These are phyloP conservation scores for Callionymus lyra DNA, from an alignment of 2,113 vertebrate genomes.

Conservation along the genomic window DNA sequence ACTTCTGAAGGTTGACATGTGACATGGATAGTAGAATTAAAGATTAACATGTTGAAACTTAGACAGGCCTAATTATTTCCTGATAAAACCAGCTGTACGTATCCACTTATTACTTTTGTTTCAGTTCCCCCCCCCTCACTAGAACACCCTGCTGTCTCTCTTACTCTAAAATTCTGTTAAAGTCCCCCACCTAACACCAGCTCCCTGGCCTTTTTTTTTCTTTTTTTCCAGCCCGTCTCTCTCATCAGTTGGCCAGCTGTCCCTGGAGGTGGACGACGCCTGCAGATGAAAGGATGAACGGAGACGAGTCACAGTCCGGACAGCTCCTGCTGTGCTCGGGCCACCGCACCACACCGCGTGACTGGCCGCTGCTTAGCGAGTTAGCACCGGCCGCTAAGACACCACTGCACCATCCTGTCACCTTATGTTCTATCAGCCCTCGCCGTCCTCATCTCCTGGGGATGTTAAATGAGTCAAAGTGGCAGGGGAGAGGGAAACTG, in stretches of 20 bases:
- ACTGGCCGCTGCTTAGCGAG: conserved; percentile 19
- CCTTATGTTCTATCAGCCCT: conserved; percentile 44
- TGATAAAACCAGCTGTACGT: too few relatives aligned
- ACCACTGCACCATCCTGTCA: conserved; percentile 33
- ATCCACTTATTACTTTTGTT: too few relatives aligned
- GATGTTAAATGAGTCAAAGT: conserved; percentile 42
- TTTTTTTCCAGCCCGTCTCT: conserved; percentile 56
- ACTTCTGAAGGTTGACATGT: too few relatives aligned
- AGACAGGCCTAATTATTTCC: too few relatives aligned
- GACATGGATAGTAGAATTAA: too few relatives aligned
- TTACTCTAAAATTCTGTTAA: conserved; percentile 39
- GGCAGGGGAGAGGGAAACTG: conserved; percentile 17
- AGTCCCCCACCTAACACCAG: conserved; percentile 9
- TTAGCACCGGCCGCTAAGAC: conserved; percentile 5
- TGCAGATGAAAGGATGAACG: conserved; percentile 34
- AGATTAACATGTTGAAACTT: too few relatives aligned
- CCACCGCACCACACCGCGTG: conserved; percentile 23
- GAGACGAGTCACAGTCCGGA: conserved; percentile 20
- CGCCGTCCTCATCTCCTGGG: conserved; percentile 33
- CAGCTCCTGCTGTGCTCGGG: conserved; percentile 23
- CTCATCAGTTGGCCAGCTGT: conserved; percentile 34
- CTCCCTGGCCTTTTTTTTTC: conserved; percentile 38
- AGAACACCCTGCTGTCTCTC: background rate
- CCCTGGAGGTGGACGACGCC: conserved; percentile 32
- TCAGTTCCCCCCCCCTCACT: background rate